phyloP scores from a whole-genome alignment of 2,888 invertebrate genomes.

The Branchinecta sandiegonensis region DNA sequence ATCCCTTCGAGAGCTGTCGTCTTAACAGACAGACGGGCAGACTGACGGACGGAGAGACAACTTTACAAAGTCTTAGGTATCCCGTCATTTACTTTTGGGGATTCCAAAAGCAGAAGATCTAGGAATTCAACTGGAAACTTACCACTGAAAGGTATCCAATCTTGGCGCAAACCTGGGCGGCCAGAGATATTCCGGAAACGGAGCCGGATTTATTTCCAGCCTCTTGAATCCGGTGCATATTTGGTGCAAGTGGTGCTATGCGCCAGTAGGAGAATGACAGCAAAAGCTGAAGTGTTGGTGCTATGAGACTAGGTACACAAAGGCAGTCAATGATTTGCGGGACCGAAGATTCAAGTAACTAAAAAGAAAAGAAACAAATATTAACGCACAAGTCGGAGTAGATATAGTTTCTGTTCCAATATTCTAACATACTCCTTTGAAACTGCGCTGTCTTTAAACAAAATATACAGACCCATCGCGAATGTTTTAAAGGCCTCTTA shows the following conservation, averaged over 20 bases:
- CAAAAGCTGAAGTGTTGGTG: constrained; percentile 55
- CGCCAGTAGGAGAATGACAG: constrained; percentile 48
- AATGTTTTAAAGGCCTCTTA: too few relatives aligned
- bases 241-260: constrained; percentile 53
- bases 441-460: too few relatives aligned
- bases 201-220: constrained; percentile 39
- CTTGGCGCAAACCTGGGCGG: constrained; percentile 22
- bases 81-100: too few relatives aligned
- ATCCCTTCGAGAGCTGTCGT: too few relatives aligned
- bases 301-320: constrained; percentile 43
- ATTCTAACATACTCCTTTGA: background rate
- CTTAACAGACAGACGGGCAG: too few relatives aligned
- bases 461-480: too few relatives aligned
- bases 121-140: background rate
- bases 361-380: constrained; percentile 27
- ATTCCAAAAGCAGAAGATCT: too few relatives aligned
- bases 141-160: constrained; percentile 21
- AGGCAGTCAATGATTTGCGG: constrained; percentile 66
- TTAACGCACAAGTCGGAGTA: background rate
- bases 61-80: too few relatives aligned
- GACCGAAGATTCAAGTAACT: constrained; percentile 64
- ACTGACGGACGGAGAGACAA: too few relatives aligned
- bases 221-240: constrained; percentile 50
- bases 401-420: too few relatives aligned
- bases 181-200: constrained; percentile 18